Conservation (phyloP, 2,888 invertebrate species). For the Tenodera sinensis region DNA sequence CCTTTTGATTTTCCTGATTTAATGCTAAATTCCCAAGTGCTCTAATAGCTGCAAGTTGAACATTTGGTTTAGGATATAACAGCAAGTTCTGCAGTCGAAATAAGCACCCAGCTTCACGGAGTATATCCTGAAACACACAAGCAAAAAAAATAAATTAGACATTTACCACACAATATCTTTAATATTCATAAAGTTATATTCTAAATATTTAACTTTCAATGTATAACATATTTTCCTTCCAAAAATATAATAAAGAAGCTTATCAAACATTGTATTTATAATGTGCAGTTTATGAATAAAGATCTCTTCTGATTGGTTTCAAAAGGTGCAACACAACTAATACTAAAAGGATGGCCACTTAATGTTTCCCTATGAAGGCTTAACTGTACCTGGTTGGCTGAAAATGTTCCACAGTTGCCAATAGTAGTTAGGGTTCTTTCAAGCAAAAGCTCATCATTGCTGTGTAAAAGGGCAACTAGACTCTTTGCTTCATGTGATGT, state of each 20-base stretch:
- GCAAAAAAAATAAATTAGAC: not conserved
- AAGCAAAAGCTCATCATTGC: slow-evolving; percentile 47
- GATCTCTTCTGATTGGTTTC: no score
- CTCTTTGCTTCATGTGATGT: slow-evolving; percentile 47
- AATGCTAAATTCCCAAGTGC: slow-evolving; percentile 52
- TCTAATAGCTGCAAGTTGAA: slow-evolving; percentile 46
- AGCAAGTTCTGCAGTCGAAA: slow-evolving; percentile 46
- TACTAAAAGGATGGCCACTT: no score
- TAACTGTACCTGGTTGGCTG: slow-evolving; percentile 47
- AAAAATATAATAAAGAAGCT: no score
- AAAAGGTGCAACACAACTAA: no score
- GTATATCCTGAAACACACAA: slow-evolving; percentile 43
- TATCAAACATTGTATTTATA: no score
- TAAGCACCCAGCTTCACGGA: slow-evolving; percentile 51
- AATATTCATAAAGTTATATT: slow-evolving; percentile 3
- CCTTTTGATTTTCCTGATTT: slow-evolving; percentile 50
- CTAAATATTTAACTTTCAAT: not conserved
- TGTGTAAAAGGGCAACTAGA: slow-evolving; percentile 47
- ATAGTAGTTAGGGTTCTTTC: slow-evolving; percentile 50
- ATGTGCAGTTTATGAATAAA: no score
- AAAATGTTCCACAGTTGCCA: slow-evolving; percentile 50
- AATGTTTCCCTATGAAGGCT: no score
- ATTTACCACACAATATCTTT: not conserved
- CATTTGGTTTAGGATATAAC: slow-evolving; percentile 42
- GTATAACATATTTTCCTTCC: not conserved